A percentile compares a stretch with the other conserved stretches of the same genome.
These are phyloP conservation scores for Tachysurus vachellii DNA, from an alignment of 2,113 vertebrate species.

Conservation along the genomic window DNA sequence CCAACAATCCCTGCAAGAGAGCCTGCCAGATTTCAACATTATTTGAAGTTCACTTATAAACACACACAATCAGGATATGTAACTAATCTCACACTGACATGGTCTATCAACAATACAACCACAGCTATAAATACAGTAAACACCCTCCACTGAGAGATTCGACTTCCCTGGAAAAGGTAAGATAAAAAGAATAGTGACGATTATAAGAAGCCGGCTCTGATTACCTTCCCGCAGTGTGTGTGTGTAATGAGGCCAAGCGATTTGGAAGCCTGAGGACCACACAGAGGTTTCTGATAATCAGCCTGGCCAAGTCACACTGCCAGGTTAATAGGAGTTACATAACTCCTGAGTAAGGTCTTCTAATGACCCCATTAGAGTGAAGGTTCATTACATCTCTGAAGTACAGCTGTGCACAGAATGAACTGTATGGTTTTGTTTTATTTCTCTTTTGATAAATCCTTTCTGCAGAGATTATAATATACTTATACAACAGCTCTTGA, in stretches of 20 bases:
- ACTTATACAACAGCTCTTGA: background rate
- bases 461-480: background rate
- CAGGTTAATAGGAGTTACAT: conserved; percentile 5
- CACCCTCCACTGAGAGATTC: background rate
- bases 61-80: background rate
- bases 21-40: conserved; percentile 9
- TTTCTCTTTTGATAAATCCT: background rate
- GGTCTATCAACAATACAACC: background rate
- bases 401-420: background rate
- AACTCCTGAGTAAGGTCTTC: conserved; percentile 11
- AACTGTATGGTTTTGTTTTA: background rate
- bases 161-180: background rate
- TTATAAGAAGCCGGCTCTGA: conserved; percentile 20
- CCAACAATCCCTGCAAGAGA: conserved; percentile 19
- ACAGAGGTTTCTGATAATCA: conserved; percentile 18
- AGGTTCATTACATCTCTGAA: background rate
- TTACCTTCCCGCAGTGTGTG: background rate
- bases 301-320: background rate
- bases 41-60: conserved; percentile 30
- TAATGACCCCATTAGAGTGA: conserved; percentile 25
- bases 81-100: background rate
- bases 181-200: background rate
- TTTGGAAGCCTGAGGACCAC: conserved; percentile 28
- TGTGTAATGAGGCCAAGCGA: conserved; percentile 18
- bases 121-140: conserved; percentile 12